Evolutionary conservation across 2,113 vertebrate genomes (phyloP).

Genomic region (Eurystomus gularis): DNA sequence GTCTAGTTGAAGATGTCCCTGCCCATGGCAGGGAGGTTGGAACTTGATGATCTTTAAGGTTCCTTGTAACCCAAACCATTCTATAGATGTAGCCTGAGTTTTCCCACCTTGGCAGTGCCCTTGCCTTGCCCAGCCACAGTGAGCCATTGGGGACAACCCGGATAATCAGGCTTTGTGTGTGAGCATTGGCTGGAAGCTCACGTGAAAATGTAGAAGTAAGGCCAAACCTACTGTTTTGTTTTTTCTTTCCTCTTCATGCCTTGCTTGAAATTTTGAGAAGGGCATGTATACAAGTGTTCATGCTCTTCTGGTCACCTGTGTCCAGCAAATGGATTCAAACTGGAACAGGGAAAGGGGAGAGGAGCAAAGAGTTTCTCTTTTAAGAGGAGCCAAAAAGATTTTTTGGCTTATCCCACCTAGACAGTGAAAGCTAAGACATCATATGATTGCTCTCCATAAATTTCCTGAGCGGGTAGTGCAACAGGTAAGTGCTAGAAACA

Average conservation of each 20-base stretch:
- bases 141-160: not conserved
- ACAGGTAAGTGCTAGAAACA: not conserved
- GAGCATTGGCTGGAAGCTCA: not conserved
- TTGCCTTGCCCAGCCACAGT: not conserved
- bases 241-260: not conserved
- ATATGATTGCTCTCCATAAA: not conserved
- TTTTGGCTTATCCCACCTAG: not conserved
- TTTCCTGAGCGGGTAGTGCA: not conserved
- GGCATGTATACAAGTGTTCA: accelerated
- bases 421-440: not conserved
- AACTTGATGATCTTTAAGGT: too few relatives aligned
- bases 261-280: not conserved
- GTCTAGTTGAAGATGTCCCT: too few relatives aligned
- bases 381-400: not conserved
- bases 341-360: not conserved
- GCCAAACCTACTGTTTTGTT: too few relatives aligned
- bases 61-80: too few relatives aligned
- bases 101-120: not conserved
- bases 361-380: not conserved
- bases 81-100: too few relatives aligned
- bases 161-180: not conserved
- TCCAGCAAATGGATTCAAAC: not conserved
- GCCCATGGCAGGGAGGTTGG: too few relatives aligned
- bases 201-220: too few relatives aligned
- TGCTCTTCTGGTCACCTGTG: not conserved